Evolutionary conservation across 1,140 invertebrate genomes (phyloP).

Genomic region (roundworm (Caenorhabditis elegans)): WBcel235 BX284605.5:12324501-12325000

Average conservation of each 20-base stretch:
- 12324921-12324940: no score
- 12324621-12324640: neutral
- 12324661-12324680: slow-evolving; percentile 38
- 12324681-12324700: slow-evolving; percentile 20
- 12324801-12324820: slow-evolving; percentile 41
- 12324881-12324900: no score
- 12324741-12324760: slow-evolving; percentile 55
- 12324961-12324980: no score
- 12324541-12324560: slow-evolving; percentile 63
- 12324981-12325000: no score
- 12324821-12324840: neutral
- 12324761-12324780: slow-evolving; percentile 59
- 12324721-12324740: slow-evolving; percentile 55
- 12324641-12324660: neutral
- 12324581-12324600: slow-evolving; percentile 64
- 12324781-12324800: slow-evolving; percentile 48
- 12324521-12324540: slow-evolving; percentile 54
- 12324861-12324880: no score
- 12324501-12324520: slow-evolving; percentile 64
- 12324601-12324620: slow-evolving; percentile 58
- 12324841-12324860: no score
- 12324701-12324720: slow-evolving; percentile 45
- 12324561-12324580: slow-evolving; percentile 66
- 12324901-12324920: no score
- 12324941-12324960: no score